Percentiles rank a stretch among this genome's conserved stretches.
These are phyloP conservation scores for Drosophila kambysellisi DNA, from an alignment of 2,888 invertebrate genomes.

Conservation along the genomic window DNA sequence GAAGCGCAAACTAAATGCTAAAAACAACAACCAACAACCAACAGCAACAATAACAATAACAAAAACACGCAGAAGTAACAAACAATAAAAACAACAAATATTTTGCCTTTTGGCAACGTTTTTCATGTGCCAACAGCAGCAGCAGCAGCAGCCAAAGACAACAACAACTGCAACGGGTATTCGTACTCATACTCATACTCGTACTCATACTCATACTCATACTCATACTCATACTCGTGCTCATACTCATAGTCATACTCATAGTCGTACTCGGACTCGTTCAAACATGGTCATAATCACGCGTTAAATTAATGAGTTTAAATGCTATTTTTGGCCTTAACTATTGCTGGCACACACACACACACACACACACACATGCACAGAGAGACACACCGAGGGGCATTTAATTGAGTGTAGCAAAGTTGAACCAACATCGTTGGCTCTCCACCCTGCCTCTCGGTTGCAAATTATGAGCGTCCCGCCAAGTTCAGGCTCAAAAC, in stretches of 20 bases:
- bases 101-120: conserved; percentile 77
- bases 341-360: conserved; percentile 66
- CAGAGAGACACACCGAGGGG: conserved; percentile 33
- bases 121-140: conserved; percentile 55
- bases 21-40: conserved; percentile 27
- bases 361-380: conserved; percentile 3
- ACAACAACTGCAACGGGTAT: conserved; percentile 36
- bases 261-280: conserved; percentile 54
- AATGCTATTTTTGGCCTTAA: conserved; percentile 83
- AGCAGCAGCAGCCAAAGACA: conserved; percentile 16
- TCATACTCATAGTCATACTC: conserved; percentile 11
- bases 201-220: conserved; percentile 31
- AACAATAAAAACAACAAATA: conserved; percentile 52
- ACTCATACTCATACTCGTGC: conserved; percentile 36
- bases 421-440: conserved; percentile 53
- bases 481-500: conserved; percentile 75
- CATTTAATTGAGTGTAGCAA: conserved; percentile 75
- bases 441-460: conserved; percentile 35
- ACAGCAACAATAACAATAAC: not conserved
- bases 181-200: conserved; percentile 1
- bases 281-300: conserved; percentile 83
- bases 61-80: conserved; percentile 14
- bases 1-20: conserved; percentile 74
- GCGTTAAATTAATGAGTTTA: conserved; percentile 84
- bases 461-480: conserved; percentile 76